Percentiles rank a stretch among this genome's conserved stretches.
Conservation (phyloP, 2,113 vertebrate genomes). For the Oxyruncus cristatus region DNA sequence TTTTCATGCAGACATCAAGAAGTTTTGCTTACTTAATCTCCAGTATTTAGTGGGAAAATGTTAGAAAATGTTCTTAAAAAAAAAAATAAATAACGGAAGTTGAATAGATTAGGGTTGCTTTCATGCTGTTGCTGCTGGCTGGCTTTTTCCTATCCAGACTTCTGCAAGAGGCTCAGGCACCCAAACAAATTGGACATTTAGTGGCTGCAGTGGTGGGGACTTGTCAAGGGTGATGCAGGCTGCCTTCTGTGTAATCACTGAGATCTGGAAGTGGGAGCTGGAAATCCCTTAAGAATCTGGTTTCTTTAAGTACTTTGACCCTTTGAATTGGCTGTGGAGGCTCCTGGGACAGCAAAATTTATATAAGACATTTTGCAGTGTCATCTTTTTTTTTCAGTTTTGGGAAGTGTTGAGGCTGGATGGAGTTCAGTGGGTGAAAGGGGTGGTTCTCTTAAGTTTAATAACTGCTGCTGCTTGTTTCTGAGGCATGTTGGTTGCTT, state of each 20-base stretch:
- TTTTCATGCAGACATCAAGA: background rate
- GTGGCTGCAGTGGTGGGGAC: background rate
- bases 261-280: background rate
- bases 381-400: constrained; percentile 5
- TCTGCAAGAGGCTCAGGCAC: background rate
- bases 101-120: background rate
- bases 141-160: background rate
- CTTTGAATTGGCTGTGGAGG: background rate
- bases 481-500: background rate
- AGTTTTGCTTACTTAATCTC: background rate
- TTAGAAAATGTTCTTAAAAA: background rate
- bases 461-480: background rate
- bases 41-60: background rate
- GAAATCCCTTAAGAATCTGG: background rate
- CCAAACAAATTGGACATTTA: background rate
- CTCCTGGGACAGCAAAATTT: constrained; percentile 7
- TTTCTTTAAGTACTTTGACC: constrained; percentile 25
- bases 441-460: background rate
- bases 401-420: constrained; percentile 19
- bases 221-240: background rate
- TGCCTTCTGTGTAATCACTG: background rate
- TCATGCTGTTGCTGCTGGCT: background rate
- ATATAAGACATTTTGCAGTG: background rate
- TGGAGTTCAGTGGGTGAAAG: background rate
- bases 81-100: background rate